Percentiles rank a stretch among this genome's conserved stretches.
phyloP scores from a whole-genome alignment of 2,797 vertebrate genomes.

The Crocodylus rhombifer region DNA sequence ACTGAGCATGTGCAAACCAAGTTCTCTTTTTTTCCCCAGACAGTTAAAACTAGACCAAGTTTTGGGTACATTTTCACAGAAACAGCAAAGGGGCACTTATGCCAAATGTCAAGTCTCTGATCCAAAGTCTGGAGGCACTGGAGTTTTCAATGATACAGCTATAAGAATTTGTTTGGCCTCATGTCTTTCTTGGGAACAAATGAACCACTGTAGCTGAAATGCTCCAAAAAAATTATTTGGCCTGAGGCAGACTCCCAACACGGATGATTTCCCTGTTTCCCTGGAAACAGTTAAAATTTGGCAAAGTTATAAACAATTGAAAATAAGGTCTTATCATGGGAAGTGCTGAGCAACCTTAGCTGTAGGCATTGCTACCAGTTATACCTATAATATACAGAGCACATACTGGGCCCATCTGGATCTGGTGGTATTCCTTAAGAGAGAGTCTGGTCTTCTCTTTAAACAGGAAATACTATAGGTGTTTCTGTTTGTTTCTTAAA shows the following conservation, averaged over 20 bases:
- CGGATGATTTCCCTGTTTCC: fast-evolving
- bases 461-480: not conserved
- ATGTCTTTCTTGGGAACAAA: not conserved
- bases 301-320: not conserved
- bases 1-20: not conserved
- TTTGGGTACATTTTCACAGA: constrained; percentile 11
- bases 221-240: not conserved
- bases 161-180: not conserved
- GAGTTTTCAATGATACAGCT: not conserved
- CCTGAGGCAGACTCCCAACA: not conserved
- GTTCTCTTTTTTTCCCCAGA: constrained; percentile 8
- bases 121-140: not conserved
- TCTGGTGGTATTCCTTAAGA: not conserved
- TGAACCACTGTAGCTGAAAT: not conserved
- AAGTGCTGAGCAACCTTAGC: not conserved
- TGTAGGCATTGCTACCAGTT: not conserved
- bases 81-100: constrained; percentile 18
- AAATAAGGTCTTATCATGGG: not conserved
- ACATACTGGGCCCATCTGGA: not conserved
- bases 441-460: not conserved
- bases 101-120: not conserved
- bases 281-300: not conserved
- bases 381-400: not conserved
- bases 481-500: not conserved
- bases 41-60: not conserved